phyloP scores from a whole-genome alignment of 2,888 invertebrate species.

The Clostera curtula region DNA sequence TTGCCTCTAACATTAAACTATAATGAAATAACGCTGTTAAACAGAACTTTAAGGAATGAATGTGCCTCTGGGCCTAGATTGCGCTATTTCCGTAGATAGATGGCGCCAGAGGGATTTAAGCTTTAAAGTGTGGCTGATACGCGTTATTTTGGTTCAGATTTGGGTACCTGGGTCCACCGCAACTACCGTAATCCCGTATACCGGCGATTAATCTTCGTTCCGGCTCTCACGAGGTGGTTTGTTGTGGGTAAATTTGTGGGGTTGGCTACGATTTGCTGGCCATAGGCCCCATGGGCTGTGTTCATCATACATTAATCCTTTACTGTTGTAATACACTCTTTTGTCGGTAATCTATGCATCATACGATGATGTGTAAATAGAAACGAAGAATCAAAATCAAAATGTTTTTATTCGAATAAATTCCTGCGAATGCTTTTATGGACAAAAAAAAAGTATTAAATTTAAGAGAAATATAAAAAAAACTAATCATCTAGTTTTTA shows the following conservation, averaged over 20 bases:
- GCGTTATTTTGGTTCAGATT: conserved; percentile 25
- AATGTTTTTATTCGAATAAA: too few relatives aligned
- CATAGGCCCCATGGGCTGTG: conserved; percentile 52
- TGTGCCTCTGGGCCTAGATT: conserved; percentile 31
- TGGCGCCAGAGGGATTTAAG: conserved; percentile 20
- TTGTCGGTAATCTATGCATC: conserved; percentile 42
- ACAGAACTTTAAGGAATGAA: conserved; percentile 38
- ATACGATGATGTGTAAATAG: conserved; percentile 5
- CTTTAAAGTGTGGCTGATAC: conserved; percentile 26
- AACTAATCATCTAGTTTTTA: too few relatives aligned
- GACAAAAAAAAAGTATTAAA: too few relatives aligned
- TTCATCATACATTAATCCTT: conserved; percentile 63
- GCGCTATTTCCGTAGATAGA: conserved; percentile 13
- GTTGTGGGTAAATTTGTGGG: conserved; percentile 65
- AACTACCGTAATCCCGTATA: conserved; percentile 54
- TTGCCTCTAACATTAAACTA: conserved; percentile 34
- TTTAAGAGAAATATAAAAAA: too few relatives aligned
- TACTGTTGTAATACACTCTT: conserved; percentile 57
- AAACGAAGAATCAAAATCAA: too few relatives aligned
- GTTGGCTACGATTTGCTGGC: conserved; percentile 57
- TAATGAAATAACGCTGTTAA: conserved; percentile 44
- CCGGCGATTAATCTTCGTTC: conserved; percentile 62
- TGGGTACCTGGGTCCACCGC: conserved; percentile 36
- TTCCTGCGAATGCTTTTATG: too few relatives aligned
- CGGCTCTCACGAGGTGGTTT: conserved; percentile 62